phyloP scores from a whole-genome alignment of 2,797 vertebrate genomes.

The Intellagama lesueurii region DNA sequence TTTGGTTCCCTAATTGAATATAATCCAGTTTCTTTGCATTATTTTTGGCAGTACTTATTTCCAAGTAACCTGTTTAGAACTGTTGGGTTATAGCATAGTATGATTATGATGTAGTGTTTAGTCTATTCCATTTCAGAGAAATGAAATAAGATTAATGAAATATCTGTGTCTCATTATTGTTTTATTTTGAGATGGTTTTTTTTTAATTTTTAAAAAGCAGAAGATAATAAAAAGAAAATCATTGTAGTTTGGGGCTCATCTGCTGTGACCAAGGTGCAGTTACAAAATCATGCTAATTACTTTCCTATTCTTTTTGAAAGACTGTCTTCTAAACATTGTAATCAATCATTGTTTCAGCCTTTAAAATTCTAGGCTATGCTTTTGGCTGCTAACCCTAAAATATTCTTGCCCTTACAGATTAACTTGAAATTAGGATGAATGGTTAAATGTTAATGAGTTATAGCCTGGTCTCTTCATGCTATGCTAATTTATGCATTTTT shows the following conservation, averaged over 20 bases:
- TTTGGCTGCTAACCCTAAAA: slow-evolving; percentile 60
- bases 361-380: slow-evolving; percentile 63
- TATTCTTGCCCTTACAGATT: slow-evolving; percentile 36
- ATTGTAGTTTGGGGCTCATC: slow-evolving; percentile 63
- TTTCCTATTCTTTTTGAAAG: slow-evolving; percentile 47
- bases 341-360: slow-evolving; percentile 47
- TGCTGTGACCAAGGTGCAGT: slow-evolving; percentile 65
- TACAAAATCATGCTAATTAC: slow-evolving; percentile 69
- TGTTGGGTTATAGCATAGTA: not conserved
- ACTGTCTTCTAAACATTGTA: slow-evolving; percentile 35
- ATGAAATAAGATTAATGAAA: slow-evolving; percentile 46
- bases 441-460: slow-evolving; percentile 59
- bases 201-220: slow-evolving; percentile 31
- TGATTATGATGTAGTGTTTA: not conserved
- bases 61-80: not conserved
- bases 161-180: slow-evolving; percentile 29
- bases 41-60: not conserved
- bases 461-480: slow-evolving; percentile 35
- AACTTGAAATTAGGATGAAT: slow-evolving; percentile 60
- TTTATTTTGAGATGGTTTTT: not conserved
- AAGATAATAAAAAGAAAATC: slow-evolving; percentile 62
- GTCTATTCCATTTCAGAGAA: slow-evolving; percentile 16
- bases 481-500: slow-evolving; percentile 67
- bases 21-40: not conserved
- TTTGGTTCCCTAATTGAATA: not conserved